Conservation (phyloP, 2,888 invertebrate species). For the Pachycephus smyrnensis region DNA sequence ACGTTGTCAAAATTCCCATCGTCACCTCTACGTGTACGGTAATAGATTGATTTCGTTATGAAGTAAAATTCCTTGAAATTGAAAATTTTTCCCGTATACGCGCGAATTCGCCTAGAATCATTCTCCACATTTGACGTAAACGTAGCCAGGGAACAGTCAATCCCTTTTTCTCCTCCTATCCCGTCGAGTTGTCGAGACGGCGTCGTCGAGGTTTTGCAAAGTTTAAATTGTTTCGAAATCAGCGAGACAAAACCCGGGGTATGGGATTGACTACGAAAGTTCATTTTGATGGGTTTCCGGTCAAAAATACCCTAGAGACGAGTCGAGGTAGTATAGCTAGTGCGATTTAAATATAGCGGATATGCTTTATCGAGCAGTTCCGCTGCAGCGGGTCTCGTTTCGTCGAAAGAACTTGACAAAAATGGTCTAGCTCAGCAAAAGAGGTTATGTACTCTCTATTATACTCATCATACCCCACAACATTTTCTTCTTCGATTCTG, state of each 20-base stretch:
- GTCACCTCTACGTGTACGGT: not conserved
- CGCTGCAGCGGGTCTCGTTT: not conserved
- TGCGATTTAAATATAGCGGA: not conserved
- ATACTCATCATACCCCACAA: not conserved
- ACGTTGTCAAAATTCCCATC: not conserved
- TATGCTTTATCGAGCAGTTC: not conserved
- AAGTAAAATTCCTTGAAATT: conserved; percentile 20
- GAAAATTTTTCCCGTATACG: conserved; percentile 13
- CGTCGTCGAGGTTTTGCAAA: conserved; percentile 17
- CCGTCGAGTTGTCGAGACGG: not conserved
- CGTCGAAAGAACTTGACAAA: not conserved
- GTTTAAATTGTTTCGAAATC: conserved; percentile 46
- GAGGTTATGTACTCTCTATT: not conserved
- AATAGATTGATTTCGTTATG: conserved; percentile 10
- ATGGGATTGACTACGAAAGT: not conserved
- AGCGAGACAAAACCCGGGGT: not conserved
- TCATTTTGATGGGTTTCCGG: not conserved
- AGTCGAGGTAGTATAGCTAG: not conserved
- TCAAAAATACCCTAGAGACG: not conserved
- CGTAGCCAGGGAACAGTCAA: not conserved
- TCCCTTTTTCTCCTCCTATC: not conserved
- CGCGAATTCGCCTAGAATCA: conserved; percentile 6
- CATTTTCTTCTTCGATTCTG: not conserved
- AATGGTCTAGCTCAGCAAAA: not conserved
- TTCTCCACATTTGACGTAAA: not conserved